A percentile compares a stretch with the other conserved stretches of the same genome.
Conservation (phyloP, 2,113 vertebrate species). For the Marmota flaviventris region DNA sequence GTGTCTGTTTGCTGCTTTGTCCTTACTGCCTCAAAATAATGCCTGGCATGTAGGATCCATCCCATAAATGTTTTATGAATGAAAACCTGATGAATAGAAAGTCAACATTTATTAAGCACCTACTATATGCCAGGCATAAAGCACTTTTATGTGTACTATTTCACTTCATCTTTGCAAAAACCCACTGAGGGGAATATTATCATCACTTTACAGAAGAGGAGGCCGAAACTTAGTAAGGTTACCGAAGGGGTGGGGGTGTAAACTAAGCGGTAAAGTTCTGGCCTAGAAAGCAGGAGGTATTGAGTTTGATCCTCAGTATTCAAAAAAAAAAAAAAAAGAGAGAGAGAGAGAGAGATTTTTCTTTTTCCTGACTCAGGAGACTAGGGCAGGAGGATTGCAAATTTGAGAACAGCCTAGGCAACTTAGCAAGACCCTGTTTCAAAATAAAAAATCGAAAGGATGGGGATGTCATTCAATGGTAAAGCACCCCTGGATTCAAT, state of each 20-base stretch:
- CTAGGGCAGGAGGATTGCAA: no score
- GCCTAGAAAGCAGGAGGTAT: no score
- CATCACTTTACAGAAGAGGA: background rate
- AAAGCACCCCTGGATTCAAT: background rate
- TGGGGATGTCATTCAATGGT: background rate
- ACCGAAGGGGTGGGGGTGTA: no score
- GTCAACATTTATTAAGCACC: background rate
- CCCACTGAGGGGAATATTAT: background rate
- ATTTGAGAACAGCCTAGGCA: background rate
- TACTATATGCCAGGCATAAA: background rate
- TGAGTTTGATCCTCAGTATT: no score
- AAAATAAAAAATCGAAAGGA: background rate
- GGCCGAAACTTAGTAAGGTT: background rate
- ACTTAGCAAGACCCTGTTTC: background rate
- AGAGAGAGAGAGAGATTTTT: no score
- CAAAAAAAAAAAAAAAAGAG: no score
- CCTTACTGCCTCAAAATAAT: background rate
- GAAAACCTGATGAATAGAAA: background rate
- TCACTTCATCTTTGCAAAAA: constrained; percentile 43
- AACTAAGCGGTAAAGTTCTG: no score
- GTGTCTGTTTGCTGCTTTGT: background rate
- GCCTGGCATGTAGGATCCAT: background rate
- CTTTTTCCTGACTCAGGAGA: no score
- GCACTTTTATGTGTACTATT: background rate
- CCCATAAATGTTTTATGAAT: background rate